Base-by-base conservation (phyloP, 2,797 vertebrate species). In the Leptodactylus fallax region DNA sequence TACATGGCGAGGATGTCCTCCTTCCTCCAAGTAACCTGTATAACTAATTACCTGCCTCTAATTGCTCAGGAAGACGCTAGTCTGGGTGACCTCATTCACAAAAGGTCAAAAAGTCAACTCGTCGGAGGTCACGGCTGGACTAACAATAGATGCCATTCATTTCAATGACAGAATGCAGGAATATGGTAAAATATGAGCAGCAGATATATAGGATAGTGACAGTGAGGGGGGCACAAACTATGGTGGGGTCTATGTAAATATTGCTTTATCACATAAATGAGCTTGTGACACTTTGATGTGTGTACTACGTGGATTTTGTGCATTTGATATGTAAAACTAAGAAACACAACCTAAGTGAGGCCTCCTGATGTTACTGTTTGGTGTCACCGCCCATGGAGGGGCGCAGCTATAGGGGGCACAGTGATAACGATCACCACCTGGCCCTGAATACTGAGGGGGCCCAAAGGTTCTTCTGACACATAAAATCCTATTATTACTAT, bases 11-110 rank as follows among this genome's bases (percentile, higher is more conserved):
- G 67, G 69, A 77, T 61, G 69, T 79, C 36, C 69, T 74, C 19
- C 71, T 77, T 63, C 56, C 74, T 84, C 9, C 49, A 27, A 61
- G 61, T 71, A 72, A 69, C 69, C 17, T 60, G 9, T 79, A 14
- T 60, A 85, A 25, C 55, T 85, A 85, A 88, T 85, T 79, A 85
- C 27, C 53, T 83, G 74, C 19, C 1, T 79, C 71, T 85, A 85
- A 88, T 80, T 72, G 53, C 77, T 61, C 81, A 85, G 87, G 87
- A 85, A 85, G 76, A 60, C 36, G 47, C 58, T 49, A 16, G 27
- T 23, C 63, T 56, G 11, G 8, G 16, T 84, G 82, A 85, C 76
- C 82, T 72, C 55, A 53, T 84, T 84, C 23, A 45, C 9, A 53
- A 27, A 80, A 67, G 76, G 82, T 72, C 76, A 88, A 61, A 55